Percentiles rank a stretch among this genome's conserved stretches.
Conservation (phyloP, 2,888 invertebrate genomes). For the Phaedon cochleariae region DNA sequence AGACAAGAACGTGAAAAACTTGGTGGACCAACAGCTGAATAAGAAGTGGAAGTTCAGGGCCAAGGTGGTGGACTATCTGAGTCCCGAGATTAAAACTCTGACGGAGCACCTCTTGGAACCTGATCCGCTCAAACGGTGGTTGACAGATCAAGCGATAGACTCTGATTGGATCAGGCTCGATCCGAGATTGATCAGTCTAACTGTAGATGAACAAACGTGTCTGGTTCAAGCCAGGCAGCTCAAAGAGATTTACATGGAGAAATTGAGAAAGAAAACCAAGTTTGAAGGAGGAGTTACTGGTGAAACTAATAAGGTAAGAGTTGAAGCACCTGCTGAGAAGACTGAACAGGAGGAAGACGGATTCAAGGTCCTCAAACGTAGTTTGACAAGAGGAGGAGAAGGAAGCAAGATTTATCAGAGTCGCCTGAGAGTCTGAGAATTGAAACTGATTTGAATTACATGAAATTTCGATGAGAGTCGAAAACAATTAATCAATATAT, state of each 20-base stretch:
- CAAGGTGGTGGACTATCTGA: conserved; percentile 67
- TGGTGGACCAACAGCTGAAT: conserved; percentile 74
- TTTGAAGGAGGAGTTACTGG: no score
- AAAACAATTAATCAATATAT: neutral
- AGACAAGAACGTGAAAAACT: conserved; percentile 74
- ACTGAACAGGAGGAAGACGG: neutral
- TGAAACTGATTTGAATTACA: no score
- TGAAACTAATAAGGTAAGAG: neutral
- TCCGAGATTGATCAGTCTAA: conserved; percentile 66
- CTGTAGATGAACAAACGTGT: conserved; percentile 65
- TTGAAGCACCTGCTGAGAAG: neutral
- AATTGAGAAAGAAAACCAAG: neutral
- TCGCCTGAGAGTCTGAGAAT: neutral
- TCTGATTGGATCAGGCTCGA: conserved; percentile 76
- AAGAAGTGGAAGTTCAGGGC: conserved; percentile 75
- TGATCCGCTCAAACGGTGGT: conserved; percentile 68
- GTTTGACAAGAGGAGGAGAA: neutral
- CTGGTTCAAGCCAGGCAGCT: conserved; percentile 68
- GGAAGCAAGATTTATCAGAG: neutral
- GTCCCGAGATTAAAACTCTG: conserved; percentile 70
- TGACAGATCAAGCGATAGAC: conserved; percentile 64
- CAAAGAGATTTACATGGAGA: conserved; percentile 47
- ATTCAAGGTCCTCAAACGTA: neutral
- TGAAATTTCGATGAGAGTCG: neutral
- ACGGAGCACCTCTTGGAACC: conserved; percentile 75